Base-by-base conservation (phyloP, 1,140 invertebrate genomes). In the Hypothenemus hampei region DNA sequence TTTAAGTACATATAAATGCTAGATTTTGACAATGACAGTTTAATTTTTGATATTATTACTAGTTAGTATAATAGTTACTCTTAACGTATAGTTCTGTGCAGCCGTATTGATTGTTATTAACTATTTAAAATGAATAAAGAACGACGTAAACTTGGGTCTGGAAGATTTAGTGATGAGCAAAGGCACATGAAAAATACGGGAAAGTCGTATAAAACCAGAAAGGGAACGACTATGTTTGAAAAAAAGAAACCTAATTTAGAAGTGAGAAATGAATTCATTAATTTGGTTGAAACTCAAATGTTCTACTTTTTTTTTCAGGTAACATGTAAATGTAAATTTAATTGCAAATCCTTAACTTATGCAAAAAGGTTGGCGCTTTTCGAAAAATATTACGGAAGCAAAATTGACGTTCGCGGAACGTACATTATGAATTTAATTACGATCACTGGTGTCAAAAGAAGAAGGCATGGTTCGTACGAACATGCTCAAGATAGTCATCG, bases 281-380 rank as follows among this genome's bases (percentile, higher is more conserved):
- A 35, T 15, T 48, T 4, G 24, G 20, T 13, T 18, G 13, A 48
- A 33, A 4, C 45, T 3, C 45, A 31, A 19, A 47, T 13, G 5
- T n/a, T 7, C 5, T 11, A 36, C 43, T 52, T 20, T 52, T 41
- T 52, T 19, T 52, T 52, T 13, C 49, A 52, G 49, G 39, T 52
- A 24, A 52, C 13, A 52, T 52, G 33, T 22, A 52, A 52, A 52
- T 52, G 36, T 52, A 52, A 52, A 46, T 52, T 49, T 37, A 22
- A 39, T 16, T 31, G 39, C 40, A 45, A 44, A 35, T 44, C 22
- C 8, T 44, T 44, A 11, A 45, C 16, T 18, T 53, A 53, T 20
- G 50, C 23, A 53, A 29, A 33, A 5, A 53, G 21, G 39, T 53
- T 44, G 21, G 11, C 50, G 8, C 40, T 45, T 54, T 54, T 54